Evolutionary conservation across 2,113 vertebrate species (phyloP), one percentile per base, ranked within the genome.

Genomic region (Larimichthys crocea): DNA sequence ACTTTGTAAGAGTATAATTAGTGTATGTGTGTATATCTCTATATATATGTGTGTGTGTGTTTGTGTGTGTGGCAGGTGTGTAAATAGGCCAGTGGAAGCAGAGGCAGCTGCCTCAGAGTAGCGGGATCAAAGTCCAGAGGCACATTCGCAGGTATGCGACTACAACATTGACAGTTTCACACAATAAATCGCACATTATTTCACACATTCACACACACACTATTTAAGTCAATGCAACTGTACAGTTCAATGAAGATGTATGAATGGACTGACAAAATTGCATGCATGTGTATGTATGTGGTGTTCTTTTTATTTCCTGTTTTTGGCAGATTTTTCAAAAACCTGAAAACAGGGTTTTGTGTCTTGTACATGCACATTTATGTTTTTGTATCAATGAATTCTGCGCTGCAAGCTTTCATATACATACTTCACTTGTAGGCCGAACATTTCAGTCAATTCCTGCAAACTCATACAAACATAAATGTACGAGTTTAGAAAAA

Each of bases 51-150:
- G 49, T 81, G 74, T 56, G 52, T 55, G 24, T 50, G 76, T 59
- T 66, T 60, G 71, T 20, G 55, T 57, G 68, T 66, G 67, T 9
- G 66, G 78, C 91, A 92, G 92, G 91, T 93, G 92, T 92, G 92
- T 90, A 94, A 94, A 94, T 83, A 94, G 85, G 77, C 76, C 84
- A 83, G 63, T 74, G 68, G 66, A 74, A 66, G 87, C 76, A 67
- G 49, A 80, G 53, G 82, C 90, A 92, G 92, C 90, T 93, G 93
- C 79, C 88, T 86, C 75, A 80, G 57, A 87, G 53, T 8, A 70
- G 48, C 52, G 22, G 61, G 89, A 89, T 83, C 92, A 94, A 94
- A 93, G 94, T 94, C 88, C 93, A 78, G 69, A 40, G 68, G 10
- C 42, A 62, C 83, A 67, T 90, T 93, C 19, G 55, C 77, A 85